A percentile compares a stretch with the other conserved stretches of the same genome.
Conservation (phyloP, 2,113 vertebrate genomes). For the Vulpes ferrilata region DNA sequence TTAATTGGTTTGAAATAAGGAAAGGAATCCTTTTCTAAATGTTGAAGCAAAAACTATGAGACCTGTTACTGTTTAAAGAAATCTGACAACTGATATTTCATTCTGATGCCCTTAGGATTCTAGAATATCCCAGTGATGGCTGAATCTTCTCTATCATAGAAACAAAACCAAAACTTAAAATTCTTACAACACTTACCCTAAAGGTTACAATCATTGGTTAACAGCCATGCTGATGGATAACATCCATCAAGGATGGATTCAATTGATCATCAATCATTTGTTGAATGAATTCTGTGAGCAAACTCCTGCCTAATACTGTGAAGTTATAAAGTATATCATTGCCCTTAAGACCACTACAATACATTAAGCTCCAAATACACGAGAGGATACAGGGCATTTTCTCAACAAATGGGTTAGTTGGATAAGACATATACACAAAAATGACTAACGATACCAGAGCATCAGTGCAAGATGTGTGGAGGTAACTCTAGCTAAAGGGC, state of each 20-base stretch:
- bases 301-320: not conserved
- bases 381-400: not conserved
- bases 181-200: not conserved
- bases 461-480: not conserved
- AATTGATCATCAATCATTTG: not conserved
- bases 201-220: not conserved
- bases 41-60: conserved; percentile 68
- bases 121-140: conserved; percentile 72
- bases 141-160: conserved; percentile 71
- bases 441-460: not conserved
- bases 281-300: not conserved
- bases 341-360: not conserved
- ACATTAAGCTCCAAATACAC: not conserved
- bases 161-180: not conserved
- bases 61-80: conserved; percentile 51
- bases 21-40: conserved; percentile 60
- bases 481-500: not conserved
- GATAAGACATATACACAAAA: not conserved
- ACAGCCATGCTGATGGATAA: not conserved
- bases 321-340: not conserved
- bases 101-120: conserved; percentile 74
- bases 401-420: not conserved
- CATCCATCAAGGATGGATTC: not conserved
- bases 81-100: conserved; percentile 74
- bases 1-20: conserved; percentile 81